Evolutionary conservation across 2,113 vertebrate species (phyloP).

Genomic region (Candoia aspera): DNA sequence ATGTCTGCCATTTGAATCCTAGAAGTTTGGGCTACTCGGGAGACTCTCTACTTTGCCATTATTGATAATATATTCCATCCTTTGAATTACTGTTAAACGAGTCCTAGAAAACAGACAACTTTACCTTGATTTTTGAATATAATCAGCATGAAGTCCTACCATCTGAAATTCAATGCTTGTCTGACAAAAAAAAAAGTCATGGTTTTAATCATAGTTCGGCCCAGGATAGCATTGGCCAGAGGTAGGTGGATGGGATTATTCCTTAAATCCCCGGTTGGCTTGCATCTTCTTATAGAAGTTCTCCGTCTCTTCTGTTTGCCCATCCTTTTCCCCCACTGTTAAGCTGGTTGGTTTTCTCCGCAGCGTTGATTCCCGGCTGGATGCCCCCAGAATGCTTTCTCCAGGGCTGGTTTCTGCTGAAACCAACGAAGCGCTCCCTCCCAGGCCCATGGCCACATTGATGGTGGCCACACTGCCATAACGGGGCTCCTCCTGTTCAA

Average conservation of each 20-base stretch:
- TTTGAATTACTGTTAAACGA: not conserved
- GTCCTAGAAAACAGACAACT: not conserved
- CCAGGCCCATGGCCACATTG: slow-evolving; percentile 61
- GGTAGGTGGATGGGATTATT: slow-evolving; percentile 55
- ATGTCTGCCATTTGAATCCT: not conserved
- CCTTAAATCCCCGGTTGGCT: slow-evolving; percentile 77
- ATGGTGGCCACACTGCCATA: slow-evolving; percentile 72
- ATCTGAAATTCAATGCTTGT: not conserved
- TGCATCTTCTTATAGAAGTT: slow-evolving; percentile 87
- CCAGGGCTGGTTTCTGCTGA: not conserved
- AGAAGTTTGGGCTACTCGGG: not conserved
- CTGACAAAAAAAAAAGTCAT: too few species aligned
- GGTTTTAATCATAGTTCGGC: rapidly evolving
- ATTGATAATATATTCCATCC: not conserved
- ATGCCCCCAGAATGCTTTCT: slow-evolving; percentile 59
- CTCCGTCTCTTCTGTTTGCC: slow-evolving; percentile 74
- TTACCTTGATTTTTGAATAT: not conserved
- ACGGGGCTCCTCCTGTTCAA: slow-evolving; percentile 76
- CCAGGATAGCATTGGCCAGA: rapidly evolving
- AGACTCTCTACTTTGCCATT: not conserved
- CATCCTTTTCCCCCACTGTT: slow-evolving; percentile 65
- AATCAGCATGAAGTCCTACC: not conserved
- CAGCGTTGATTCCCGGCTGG: slow-evolving; percentile 82
- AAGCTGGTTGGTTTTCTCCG: slow-evolving; percentile 75
- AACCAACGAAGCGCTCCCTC: slow-evolving; percentile 42